phyloP scores from a whole-genome alignment of 92 coral and sea anemone species.

The Heteractis magnifica region DNA sequence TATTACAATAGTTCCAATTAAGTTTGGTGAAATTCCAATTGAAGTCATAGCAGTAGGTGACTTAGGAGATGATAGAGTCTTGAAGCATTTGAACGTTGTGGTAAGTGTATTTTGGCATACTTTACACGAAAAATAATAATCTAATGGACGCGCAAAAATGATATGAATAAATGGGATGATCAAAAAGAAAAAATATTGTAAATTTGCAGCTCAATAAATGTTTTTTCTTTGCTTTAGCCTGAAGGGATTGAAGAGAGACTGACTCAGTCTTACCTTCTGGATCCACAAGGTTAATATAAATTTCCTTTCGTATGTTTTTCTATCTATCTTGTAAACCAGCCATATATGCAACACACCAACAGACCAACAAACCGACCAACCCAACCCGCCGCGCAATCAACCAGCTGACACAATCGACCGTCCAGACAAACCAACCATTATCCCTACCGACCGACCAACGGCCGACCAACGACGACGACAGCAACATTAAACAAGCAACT shows the following conservation, averaged over 20 bases:
- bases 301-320: not conserved
- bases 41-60: constrained; percentile 40
- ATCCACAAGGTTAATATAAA: constrained; percentile 1
- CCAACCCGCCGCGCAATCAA: too few relatives aligned
- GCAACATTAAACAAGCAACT: too few relatives aligned
- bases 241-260: not conserved
- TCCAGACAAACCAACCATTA: too few relatives aligned
- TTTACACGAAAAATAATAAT: too few relatives aligned
- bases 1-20: constrained; percentile 81
- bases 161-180: too few relatives aligned
- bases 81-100: constrained; percentile 59
- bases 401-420: too few relatives aligned
- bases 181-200: not conserved
- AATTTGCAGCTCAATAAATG: not conserved
- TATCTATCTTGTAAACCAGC: too few relatives aligned
- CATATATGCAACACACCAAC: too few relatives aligned
- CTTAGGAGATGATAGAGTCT: constrained; percentile 32
- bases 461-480: too few relatives aligned
- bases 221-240: not conserved
- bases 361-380: too few relatives aligned
- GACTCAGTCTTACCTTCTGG: constrained; percentile 1
- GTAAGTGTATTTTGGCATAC: constrained; percentile 24
- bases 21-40: constrained; percentile 67
- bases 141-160: too few relatives aligned
- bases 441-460: too few relatives aligned